These are phyloP conservation scores for Oenanthe melanoleuca DNA, from an alignment of 2,113 vertebrate species.

Conservation along the genomic window DNA sequence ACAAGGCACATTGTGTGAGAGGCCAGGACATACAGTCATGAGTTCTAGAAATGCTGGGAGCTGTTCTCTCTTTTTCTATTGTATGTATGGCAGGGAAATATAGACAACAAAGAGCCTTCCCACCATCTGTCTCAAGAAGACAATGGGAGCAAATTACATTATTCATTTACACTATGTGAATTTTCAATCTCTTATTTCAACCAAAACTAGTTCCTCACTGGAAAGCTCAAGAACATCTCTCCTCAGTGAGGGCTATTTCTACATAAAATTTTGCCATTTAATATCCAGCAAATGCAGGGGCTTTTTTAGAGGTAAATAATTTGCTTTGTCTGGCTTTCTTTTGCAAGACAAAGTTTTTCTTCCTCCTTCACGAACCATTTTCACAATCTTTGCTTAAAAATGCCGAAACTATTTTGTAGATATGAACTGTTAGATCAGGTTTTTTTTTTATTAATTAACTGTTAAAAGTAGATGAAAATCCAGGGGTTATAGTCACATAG, in stretches of 20 bases:
- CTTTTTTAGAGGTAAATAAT: not conserved
- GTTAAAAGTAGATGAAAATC: not conserved
- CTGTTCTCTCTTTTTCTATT: not conserved
- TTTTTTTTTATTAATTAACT: not conserved
- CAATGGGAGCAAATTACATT: not conserved
- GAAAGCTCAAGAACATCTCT: not conserved
- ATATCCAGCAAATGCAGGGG: not conserved
- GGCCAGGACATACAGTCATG: not conserved
- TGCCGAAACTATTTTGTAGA: not conserved
- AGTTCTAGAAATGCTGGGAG: not conserved
- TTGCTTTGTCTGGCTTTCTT: slow-evolving; percentile 1
- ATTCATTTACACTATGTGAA: not conserved
- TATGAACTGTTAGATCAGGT: not conserved
- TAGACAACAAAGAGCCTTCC: not conserved
- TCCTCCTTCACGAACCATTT: not conserved
- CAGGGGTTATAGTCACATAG: not conserved
- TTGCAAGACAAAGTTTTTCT: not conserved
- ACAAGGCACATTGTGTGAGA: not conserved
- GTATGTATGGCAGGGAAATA: not conserved
- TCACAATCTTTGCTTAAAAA: not conserved
- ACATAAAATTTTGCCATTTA: not conserved
- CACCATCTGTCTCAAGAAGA: not conserved
- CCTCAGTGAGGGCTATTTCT: not conserved
- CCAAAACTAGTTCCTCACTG: not conserved
- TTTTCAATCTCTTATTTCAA: slow-evolving; percentile 26